Base-by-base conservation (phyloP, 1,140 invertebrate genomes). In the Caenorhabditis brenneri region DNA sequence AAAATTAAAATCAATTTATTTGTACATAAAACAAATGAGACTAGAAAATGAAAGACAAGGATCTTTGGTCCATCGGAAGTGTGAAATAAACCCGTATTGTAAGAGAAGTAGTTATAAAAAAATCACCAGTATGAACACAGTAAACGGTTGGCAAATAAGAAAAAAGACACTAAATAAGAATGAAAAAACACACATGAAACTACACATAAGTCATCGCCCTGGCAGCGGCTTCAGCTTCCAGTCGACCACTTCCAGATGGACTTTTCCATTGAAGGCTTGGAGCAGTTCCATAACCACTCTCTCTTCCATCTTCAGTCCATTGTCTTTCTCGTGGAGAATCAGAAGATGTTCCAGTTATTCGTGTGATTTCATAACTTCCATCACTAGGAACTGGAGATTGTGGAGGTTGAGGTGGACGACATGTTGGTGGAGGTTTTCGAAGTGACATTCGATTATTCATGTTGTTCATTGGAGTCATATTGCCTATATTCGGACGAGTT, bases 121-220 rank as follows among this genome's bases (percentile, higher is more conserved):
- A 31, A 74, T 46, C 36, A 74, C 65, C 65, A 42, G 65, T 74
- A 42, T n/a, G 19, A 74, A 74, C 5, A 74, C 36, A 42, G 65
- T 39, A 42, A 42, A 39, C 4, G 19, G 53, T 46, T 74, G 10
- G 22, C 1, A 42, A 27, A 2, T n/a, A n/a, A 4, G 10, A 65
- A 27, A 22, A 27, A 79, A 46, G 12, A 78, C 10, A 46, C 42
- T 12, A 46, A 9, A 12, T 9, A 24, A 24, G 33, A 31, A 24
- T 19, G 51, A 49, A n/a, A 79, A 46, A 51, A 5, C 5, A 51
- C 15, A 19, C 12, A 51, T 16, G n/a, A n/a, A 1, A n/a, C 33
- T 80, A 84, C 39, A 84, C 83, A 49, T 84, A 84, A 53, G 83
- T 84, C 83, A 84, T 84, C 15, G 83, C 80, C 29, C 78, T 78